A percentile compares a stretch with the other conserved stretches of the same genome.
Evolutionary conservation across 2,113 vertebrate species (phyloP).

Genomic region (Bungarus multicinctus): DNA sequence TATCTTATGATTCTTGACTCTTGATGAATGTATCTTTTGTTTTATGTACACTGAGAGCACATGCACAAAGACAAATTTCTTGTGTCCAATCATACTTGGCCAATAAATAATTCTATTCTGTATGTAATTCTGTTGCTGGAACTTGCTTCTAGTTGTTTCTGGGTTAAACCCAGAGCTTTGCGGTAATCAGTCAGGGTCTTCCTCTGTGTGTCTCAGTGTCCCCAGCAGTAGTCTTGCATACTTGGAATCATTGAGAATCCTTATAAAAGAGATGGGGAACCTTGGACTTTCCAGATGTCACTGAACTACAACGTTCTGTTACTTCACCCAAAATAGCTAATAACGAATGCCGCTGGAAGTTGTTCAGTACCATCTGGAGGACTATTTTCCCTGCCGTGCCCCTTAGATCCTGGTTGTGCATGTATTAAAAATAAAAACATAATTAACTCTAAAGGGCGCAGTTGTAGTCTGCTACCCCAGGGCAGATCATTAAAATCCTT

Average conservation of each 20-base stretch:
- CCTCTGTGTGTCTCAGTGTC: background rate
- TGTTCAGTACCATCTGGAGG: background rate
- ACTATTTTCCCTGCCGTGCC: background rate
- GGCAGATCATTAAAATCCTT: background rate
- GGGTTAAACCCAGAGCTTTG: background rate
- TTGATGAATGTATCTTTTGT: no score
- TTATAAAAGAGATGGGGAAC: background rate
- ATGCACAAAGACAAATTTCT: no score
- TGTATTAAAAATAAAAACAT: background rate
- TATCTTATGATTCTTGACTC: no score
- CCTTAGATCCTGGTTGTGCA: background rate
- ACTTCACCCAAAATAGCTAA: background rate
- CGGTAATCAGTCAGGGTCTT: background rate
- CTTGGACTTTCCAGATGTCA: background rate
- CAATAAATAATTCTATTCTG: no score
- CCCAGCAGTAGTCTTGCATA: background rate
- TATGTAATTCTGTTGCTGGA: background rate
- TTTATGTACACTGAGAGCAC: no score
- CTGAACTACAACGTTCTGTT: background rate
- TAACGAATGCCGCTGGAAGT: background rate
- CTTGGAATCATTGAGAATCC: background rate
- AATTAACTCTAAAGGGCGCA: background rate
- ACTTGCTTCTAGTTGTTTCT: background rate
- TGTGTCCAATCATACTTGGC: no score
- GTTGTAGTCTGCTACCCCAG: background rate